Base-by-base conservation (phyloP, 2,113 vertebrate species). In the Apteryx mantelli region DNA sequence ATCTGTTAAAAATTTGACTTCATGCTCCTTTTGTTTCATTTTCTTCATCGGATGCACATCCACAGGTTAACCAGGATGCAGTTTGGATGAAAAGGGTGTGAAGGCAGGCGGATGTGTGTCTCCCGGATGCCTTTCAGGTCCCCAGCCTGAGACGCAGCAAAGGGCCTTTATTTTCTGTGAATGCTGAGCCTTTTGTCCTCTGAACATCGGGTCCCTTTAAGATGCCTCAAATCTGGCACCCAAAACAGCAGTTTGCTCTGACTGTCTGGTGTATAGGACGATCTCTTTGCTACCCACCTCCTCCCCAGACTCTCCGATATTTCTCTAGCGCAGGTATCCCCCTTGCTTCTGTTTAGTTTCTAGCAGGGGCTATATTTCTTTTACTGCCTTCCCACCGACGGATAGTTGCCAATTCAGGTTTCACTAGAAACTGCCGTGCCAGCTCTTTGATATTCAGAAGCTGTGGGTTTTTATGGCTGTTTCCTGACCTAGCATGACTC, bases 401-500 rank as follows among this genome's bases (percentile, higher is more conserved):
- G 76, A 71, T 53, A 21, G 36, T 34, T 95, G 89, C 95, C 91
- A 93, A 4, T 86, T 91, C 89, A 91, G 79, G 46, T 94, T 94
- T 88, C 79, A 28, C 50, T 46, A 25, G 76, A 61, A 88, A 83
- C 14, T 8, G 6, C 89, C 55, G 46, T 81, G 93, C 89, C 93
- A 88, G 79, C 85, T 93, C 69, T 93, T 96, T 96, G 91, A 83
- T 95, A 86, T 78, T 88, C 87, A 90, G 66, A 68, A 88, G 60
- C 63, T 46, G 60, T 11, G 71, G 68, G 68, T 70, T 94, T 82
- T 96, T 82, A n/a, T 93, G 91, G 55, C 93, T 95, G 69, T 93
- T 94, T 84, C 89, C 91, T 94, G 95, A 95, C 96, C 91, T 91
- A 78, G 73, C 82, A 60, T 78, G 85, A 90, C 79, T 97, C 85